Evolutionary conservation across 2,113 vertebrate species (phyloP).

Genomic region (Galeopterus variegatus): DNA sequence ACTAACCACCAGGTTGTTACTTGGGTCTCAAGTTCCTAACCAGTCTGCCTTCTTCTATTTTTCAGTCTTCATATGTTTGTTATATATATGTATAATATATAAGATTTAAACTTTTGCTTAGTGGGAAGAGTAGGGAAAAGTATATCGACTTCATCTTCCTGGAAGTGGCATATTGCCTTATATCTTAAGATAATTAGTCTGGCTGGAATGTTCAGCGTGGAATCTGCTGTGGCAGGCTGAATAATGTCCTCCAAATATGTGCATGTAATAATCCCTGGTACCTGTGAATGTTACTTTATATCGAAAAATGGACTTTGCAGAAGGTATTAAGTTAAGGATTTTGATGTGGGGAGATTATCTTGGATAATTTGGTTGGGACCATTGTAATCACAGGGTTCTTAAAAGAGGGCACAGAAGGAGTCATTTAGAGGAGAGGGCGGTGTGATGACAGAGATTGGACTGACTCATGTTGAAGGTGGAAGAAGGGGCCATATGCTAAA

Average conservation of each 20-base stretch:
- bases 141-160: background rate
- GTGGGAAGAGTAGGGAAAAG: background rate
- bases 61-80: background rate
- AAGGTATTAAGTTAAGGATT: background rate
- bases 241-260: background rate
- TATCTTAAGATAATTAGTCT: background rate
- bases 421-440: background rate
- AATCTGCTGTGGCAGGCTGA: background rate
- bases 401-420: background rate
- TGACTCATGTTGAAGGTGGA: background rate
- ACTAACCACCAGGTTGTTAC: background rate
- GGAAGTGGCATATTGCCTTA: background rate
- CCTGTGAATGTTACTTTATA: background rate
- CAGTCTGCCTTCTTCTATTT: background rate
- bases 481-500: background rate
- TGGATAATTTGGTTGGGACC: background rate
- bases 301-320: background rate
- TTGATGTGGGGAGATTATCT: background rate
- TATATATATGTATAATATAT: background rate
- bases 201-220: background rate
- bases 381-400: background rate
- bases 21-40: background rate
- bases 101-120: background rate
- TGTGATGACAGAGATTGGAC: background rate
- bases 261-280: no score